phyloP scores from a whole-genome alignment of 2,797 vertebrate genomes.

The Vespertilio murinus region DNA sequence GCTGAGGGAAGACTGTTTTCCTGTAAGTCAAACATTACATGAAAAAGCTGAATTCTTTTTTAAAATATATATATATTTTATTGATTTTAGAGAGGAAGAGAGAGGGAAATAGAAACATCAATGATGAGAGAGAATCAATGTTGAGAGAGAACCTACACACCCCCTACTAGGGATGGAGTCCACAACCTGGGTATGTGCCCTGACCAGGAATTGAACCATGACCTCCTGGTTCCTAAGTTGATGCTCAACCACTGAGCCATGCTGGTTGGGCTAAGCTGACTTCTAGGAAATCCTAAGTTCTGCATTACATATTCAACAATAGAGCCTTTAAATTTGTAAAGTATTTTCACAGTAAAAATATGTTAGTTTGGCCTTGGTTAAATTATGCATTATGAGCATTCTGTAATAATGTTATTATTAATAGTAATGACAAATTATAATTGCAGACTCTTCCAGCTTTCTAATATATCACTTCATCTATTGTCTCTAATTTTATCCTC shows the following conservation, averaged over 20 bases:
- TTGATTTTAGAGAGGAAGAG: too few relatives aligned
- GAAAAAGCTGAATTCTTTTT: background rate
- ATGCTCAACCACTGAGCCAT: too few relatives aligned
- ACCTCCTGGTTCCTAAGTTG: too few relatives aligned
- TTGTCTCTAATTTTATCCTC: constrained; percentile 65
- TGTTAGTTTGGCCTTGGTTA: background rate
- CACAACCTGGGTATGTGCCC: too few relatives aligned
- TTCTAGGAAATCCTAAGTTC: background rate
- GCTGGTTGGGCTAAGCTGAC: background rate
- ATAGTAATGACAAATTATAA: background rate
- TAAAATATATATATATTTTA: too few relatives aligned
- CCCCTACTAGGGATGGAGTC: too few relatives aligned
- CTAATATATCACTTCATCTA: constrained; percentile 29
- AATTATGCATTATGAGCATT: background rate
- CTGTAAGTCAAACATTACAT: background rate
- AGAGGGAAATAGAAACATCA: too few relatives aligned
- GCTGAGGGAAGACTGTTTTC: background rate
- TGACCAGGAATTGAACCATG: too few relatives aligned
- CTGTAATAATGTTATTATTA: constrained; percentile 6
- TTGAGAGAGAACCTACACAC: too few relatives aligned
- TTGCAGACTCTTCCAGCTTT: background rate
- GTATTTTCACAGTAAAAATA: constrained; percentile 11
- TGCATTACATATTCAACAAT: background rate
- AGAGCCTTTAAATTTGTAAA: background rate
- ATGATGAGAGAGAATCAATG: too few relatives aligned